These are phyloP conservation scores for Indri indri DNA, from an alignment of 2,113 vertebrate species.

Conservation along the genomic window DNA sequence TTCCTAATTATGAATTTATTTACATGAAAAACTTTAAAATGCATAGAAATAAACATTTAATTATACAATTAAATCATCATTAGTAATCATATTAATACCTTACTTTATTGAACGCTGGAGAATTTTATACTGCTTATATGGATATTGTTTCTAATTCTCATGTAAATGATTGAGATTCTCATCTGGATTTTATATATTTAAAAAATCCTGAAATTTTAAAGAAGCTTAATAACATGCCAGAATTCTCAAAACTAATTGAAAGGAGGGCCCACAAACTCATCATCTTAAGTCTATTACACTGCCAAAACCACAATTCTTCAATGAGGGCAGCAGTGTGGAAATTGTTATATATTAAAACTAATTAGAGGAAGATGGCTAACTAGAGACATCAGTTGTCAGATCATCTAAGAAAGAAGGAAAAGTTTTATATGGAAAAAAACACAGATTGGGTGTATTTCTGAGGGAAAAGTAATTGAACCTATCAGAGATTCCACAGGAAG, in stretches of 20 bases:
- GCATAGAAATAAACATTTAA: background rate
- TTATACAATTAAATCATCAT: background rate
- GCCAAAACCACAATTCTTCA: background rate
- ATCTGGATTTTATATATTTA: background rate
- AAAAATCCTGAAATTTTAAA: background rate
- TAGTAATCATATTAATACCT: background rate
- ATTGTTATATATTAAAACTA: background rate
- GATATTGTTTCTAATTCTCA: background rate
- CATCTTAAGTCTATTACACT: background rate
- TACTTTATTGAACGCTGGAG: background rate
- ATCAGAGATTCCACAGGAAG: too few relatives aligned
- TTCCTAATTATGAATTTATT: conserved; percentile 12
- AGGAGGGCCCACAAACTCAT: background rate
- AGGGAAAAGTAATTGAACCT: too few relatives aligned
- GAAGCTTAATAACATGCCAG: background rate
- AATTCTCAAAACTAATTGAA: background rate
- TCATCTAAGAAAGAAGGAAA: too few relatives aligned
- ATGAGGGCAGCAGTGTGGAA: background rate
- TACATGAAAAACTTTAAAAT: background rate
- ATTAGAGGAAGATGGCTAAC: background rate
- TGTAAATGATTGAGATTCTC: background rate
- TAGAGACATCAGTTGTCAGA: too few relatives aligned
- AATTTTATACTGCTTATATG: background rate
- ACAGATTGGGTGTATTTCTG: too few relatives aligned
- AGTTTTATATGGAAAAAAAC: too few relatives aligned